Conservation (phyloP, 2,888 invertebrate species). For the Germaria angustata region DNA sequence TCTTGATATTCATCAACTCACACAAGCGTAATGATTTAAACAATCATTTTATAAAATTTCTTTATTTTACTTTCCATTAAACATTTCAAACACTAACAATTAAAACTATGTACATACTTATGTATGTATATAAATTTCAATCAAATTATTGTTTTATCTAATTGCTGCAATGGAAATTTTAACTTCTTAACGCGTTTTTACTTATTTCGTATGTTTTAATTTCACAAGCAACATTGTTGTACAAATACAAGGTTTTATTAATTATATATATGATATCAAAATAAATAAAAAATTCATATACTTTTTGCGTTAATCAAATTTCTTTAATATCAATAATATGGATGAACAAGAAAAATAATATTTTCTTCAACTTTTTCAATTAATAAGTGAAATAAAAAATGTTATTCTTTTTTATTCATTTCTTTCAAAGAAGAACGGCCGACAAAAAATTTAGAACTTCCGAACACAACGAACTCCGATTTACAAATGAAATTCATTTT, state of each 20-base stretch:
- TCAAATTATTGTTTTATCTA: background rate
- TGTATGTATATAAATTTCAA: too few relatives aligned
- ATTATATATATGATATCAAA: background rate
- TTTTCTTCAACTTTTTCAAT: background rate
- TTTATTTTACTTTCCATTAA: background rate
- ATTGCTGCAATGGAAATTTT: too few relatives aligned
- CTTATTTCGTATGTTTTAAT: background rate
- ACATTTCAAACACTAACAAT: background rate
- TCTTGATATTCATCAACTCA: constrained; percentile 9
- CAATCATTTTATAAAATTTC: background rate
- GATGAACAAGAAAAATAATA: background rate
- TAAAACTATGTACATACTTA: constrained; percentile 1
- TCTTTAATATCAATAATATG: background rate
- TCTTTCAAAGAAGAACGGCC: background rate
- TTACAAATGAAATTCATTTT: constrained; percentile 52
- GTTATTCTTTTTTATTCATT: constrained; percentile 8
- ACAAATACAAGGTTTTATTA: background rate
- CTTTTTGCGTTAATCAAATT: background rate
- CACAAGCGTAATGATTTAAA: constrained; percentile 7
- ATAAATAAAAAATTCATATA: background rate
- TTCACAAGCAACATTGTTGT: background rate
- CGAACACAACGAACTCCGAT: constrained; percentile 57
- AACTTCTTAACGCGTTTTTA: background rate
- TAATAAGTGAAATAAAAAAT: constrained; percentile 14
- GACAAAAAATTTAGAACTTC: constrained; percentile 36